Evolutionary conservation across 2,888 invertebrate species (phyloP).

Genomic region (Syrista parreyssii): DNA sequence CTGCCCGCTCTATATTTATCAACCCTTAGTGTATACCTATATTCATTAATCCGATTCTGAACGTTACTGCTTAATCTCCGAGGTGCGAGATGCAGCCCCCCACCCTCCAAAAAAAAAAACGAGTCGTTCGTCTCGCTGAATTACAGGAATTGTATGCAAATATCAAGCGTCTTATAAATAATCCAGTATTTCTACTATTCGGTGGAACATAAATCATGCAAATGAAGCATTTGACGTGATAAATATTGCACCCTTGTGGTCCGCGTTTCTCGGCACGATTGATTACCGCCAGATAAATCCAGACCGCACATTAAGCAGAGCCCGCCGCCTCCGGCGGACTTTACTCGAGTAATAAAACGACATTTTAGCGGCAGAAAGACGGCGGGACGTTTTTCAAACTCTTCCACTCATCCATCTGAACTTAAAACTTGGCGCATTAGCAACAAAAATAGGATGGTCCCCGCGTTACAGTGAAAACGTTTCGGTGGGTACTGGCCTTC

Average conservation of each 20-base stretch:
- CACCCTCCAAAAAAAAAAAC: too few species aligned
- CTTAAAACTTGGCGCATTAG: constrained; percentile 42
- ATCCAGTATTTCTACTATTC: constrained; percentile 46
- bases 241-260: constrained; percentile 56
- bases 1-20: background rate
- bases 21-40: background rate
- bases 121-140: constrained; percentile 15
- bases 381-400: constrained; percentile 57
- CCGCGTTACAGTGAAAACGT: background rate
- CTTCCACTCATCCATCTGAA: constrained; percentile 46
- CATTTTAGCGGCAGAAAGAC: constrained; percentile 49
- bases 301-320: constrained; percentile 58
- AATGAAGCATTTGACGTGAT: constrained; percentile 63
- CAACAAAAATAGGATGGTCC: constrained; percentile 30
- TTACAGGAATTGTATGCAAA: constrained; percentile 24
- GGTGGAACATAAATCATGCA: constrained; percentile 59
- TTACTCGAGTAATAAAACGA: constrained; percentile 58
- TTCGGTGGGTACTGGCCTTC: background rate
- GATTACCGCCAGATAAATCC: constrained; percentile 62
- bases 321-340: constrained; percentile 43
- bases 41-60: background rate
- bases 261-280: constrained; percentile 50
- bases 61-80: background rate
- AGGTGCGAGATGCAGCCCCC: background rate
- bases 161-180: constrained; percentile 38